Evolutionary conservation across 1,140 invertebrate species (phyloP).

Genomic region (Lordiphosa stackelbergi): DNA sequence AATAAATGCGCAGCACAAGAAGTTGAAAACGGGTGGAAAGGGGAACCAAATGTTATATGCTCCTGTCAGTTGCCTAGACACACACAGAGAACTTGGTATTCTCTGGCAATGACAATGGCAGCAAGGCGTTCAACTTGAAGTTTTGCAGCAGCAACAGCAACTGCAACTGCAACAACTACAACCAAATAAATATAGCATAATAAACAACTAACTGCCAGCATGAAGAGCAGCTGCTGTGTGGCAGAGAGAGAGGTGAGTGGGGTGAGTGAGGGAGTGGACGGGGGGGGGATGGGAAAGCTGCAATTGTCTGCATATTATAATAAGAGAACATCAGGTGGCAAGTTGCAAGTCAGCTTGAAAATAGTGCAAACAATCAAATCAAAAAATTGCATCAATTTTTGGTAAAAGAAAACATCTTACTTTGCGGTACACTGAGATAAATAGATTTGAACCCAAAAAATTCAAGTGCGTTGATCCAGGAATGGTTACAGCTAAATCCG

Average conservation of each 20-base stretch:
- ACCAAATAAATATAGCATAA: conserved; percentile 6
- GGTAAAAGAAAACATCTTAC: too few species aligned
- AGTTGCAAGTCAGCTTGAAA: conserved; percentile 34
- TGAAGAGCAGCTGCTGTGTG: not conserved
- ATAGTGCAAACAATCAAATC: not conserved
- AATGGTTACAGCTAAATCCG: too few species aligned
- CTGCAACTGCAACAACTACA: conserved; percentile 29
- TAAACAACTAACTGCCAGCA: conserved; percentile 4
- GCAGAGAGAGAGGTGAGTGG: not conserved
- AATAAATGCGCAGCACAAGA: conserved; percentile 54
- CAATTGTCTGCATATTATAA: conserved; percentile 52
- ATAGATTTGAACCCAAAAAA: too few species aligned
- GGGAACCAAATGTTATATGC: conserved; percentile 9
- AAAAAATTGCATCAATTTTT: not conserved
- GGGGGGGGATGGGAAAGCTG: not conserved
- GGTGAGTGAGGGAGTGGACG: conserved; percentile 3
- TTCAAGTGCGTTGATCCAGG: too few species aligned
- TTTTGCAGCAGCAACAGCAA: conserved; percentile 41
- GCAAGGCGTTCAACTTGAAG: conserved; percentile 63
- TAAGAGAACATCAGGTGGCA: conserved; percentile 26
- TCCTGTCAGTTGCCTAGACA: conserved; percentile 43
- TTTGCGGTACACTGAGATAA: too few species aligned
- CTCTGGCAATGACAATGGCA: conserved; percentile 61
- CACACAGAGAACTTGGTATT: conserved; percentile 11
- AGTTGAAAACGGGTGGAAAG: conserved; percentile 8